Percentiles rank a stretch among this genome's conserved stretches.
Evolutionary conservation across 1,140 invertebrate genomes (phyloP).

Genomic region (Zophobas morio): DNA sequence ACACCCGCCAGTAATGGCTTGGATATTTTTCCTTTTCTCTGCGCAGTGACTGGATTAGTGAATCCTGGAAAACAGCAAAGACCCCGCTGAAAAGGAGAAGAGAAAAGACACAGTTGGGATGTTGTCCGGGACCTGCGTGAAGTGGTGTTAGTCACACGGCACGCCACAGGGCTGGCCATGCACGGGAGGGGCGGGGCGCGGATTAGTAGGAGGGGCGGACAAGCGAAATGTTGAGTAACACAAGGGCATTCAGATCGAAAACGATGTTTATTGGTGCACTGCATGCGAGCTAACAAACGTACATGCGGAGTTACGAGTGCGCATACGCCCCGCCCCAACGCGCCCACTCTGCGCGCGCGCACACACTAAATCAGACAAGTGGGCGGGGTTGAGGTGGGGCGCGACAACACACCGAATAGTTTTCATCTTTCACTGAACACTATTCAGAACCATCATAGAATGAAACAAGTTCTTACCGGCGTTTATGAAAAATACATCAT

Average conservation of each 20-base stretch:
- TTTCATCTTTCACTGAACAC: no score
- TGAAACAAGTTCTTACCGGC: no score
- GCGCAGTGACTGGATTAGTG: slow-evolving; percentile 85
- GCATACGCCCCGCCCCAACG: no score
- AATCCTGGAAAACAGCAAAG: slow-evolving; percentile 91
- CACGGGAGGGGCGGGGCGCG: slow-evolving; percentile 40
- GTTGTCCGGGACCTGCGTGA: slow-evolving; percentile 69
- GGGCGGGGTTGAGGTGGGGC: no score
- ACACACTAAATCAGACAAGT: no score
- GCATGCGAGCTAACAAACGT: slow-evolving; percentile 52
- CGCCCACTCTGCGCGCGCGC: no score
- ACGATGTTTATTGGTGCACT: slow-evolving; percentile 51
- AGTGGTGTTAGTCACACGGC: slow-evolving; percentile 63
- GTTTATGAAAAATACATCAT: no score
- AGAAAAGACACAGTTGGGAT: slow-evolving; percentile 71
- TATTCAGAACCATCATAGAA: no score
- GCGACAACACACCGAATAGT: no score
- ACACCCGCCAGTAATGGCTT: slow-evolving; percentile 85
- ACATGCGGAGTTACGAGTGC: slow-evolving; percentile 11
- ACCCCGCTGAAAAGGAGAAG: slow-evolving; percentile 80
- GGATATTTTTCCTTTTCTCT: slow-evolving; percentile 87
- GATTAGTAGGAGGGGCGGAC: slow-evolving; percentile 10
- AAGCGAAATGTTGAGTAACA: slow-evolving; percentile 25
- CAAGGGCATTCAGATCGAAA: slow-evolving; percentile 43
- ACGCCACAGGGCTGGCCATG: slow-evolving; percentile 60